These are phyloP conservation scores for Galeopsomyia nigrocyanea DNA, from an alignment of 2,888 invertebrate species.

Conservation along the genomic window DNA sequence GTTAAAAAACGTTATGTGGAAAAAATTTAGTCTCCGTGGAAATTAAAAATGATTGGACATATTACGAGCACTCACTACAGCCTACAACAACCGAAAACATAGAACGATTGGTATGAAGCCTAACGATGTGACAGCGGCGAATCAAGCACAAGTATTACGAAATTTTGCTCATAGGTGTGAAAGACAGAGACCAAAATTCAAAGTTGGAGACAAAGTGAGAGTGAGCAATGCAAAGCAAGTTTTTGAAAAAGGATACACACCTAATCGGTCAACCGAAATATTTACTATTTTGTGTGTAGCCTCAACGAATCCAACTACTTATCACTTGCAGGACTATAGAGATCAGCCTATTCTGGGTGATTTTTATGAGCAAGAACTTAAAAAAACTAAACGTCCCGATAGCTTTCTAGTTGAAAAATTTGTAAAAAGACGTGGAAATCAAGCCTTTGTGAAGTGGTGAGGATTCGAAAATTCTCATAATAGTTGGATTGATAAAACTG, in stretches of 20 bases:
- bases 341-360: too few relatives aligned
- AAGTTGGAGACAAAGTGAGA: conserved; percentile 44
- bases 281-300: conserved; percentile 58
- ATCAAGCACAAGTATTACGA: conserved; percentile 44
- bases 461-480: too few relatives aligned
- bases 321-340: background rate
- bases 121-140: conserved; percentile 34
- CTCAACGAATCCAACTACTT: conserved; percentile 52
- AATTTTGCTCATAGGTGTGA: conserved; percentile 54
- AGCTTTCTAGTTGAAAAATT: too few relatives aligned
- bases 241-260: too few relatives aligned
- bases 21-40: conserved; percentile 47
- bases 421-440: too few relatives aligned
- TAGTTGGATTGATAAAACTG: too few relatives aligned
- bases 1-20: too few relatives aligned
- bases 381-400: too few relatives aligned
- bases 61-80: conserved; percentile 29
- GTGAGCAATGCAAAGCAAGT: conserved; percentile 57
- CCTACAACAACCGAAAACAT: conserved; percentile 49
- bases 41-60: conserved; percentile 51
- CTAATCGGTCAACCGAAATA: conserved; percentile 60
- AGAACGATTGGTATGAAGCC: conserved; percentile 24
- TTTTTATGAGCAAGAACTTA: too few relatives aligned
- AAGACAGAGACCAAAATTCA: conserved; percentile 16
- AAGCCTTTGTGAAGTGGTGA: too few relatives aligned